These are phyloP conservation scores for Lissonota sp. DNA, from an alignment of 2,888 invertebrate species.

Conservation along the genomic window DNA sequence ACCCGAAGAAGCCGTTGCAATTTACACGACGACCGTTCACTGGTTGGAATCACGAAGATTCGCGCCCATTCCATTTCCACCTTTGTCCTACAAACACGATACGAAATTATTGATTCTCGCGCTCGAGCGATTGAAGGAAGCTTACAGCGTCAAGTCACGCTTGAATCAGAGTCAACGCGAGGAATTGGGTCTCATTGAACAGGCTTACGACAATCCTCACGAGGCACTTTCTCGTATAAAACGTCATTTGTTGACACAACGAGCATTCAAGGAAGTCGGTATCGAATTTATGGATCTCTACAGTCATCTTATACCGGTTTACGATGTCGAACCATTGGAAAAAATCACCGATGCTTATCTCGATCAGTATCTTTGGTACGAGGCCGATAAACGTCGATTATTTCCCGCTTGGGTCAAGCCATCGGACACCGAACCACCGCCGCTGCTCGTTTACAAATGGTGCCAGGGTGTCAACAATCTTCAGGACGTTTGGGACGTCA, in stretches of 20 bases:
- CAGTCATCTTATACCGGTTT: slow-evolving; percentile 99
- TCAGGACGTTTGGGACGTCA: slow-evolving; percentile 99
- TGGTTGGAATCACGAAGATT: slow-evolving; percentile 99
- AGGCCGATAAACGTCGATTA: slow-evolving; percentile 98
- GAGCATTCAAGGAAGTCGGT: slow-evolving; percentile 99
- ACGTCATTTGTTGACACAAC: slow-evolving; percentile 98
- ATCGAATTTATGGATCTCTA: slow-evolving; percentile 99
- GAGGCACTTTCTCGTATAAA: slow-evolving; percentile 99
- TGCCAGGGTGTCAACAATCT: slow-evolving; percentile 99
- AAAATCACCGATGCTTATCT: slow-evolving; percentile 99
- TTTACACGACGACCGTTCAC: slow-evolving; percentile 99
- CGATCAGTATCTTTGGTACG: slow-evolving; percentile 99
- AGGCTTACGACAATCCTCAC: slow-evolving; percentile 99
- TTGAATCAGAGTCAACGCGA: slow-evolving; percentile 99
- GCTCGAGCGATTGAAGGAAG: slow-evolving; percentile 97
- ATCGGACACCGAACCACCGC: slow-evolving; percentile 98
- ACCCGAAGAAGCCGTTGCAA: slow-evolving; percentile 99
- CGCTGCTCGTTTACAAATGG: slow-evolving; percentile 97
- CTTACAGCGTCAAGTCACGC: slow-evolving; percentile 98
- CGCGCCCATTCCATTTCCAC: slow-evolving; percentile 99
- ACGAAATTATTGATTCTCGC: slow-evolving; percentile 99
- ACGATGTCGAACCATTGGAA: slow-evolving; percentile 99
- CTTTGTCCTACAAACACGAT: slow-evolving; percentile 99
- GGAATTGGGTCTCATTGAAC: slow-evolving; percentile 99
- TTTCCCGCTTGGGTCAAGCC: slow-evolving; percentile 99